A percentile compares a stretch with the other conserved stretches of the same genome.
Conservation (phyloP, 2,797 vertebrate genomes). For the Parauchenoglanis punctatus region DNA sequence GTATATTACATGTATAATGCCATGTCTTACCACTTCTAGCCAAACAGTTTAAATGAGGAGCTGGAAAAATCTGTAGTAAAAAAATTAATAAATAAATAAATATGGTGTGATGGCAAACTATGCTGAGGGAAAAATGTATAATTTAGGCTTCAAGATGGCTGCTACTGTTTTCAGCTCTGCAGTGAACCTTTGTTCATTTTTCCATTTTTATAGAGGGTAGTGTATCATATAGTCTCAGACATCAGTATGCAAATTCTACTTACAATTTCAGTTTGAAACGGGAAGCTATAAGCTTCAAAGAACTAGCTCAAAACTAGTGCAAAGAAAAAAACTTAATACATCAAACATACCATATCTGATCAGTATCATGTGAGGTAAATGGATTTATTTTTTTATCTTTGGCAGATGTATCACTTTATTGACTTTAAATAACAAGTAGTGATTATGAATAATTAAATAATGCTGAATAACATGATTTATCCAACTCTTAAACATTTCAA, state of each 20-base stretch:
- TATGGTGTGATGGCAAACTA: neutral
- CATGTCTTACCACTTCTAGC: too few species aligned
- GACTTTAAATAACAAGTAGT: neutral
- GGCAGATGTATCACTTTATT: neutral
- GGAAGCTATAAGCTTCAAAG: neutral
- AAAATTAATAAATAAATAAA: neutral
- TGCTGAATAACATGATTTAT: neutral
- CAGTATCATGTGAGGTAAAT: neutral
- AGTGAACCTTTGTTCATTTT: neutral
- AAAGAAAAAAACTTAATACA: neutral
- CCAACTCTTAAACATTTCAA: neutral
- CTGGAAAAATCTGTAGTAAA: neutral
- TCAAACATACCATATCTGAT: neutral
- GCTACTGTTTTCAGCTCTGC: neutral
- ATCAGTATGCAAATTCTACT: neutral
- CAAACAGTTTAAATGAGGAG: neutral
- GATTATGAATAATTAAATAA: neutral
- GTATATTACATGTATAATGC: too few species aligned
- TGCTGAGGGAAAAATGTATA: neutral
- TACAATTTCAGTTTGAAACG: neutral
- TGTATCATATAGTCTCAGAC: neutral
- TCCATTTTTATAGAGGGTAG: neutral
- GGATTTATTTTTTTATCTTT: neutral
- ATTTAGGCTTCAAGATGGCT: neutral
- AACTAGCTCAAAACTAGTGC: neutral